These are phyloP conservation scores for Panagrolaimus sp. DNA, from an alignment of 1,140 invertebrate species.

Conservation along the genomic window DNA sequence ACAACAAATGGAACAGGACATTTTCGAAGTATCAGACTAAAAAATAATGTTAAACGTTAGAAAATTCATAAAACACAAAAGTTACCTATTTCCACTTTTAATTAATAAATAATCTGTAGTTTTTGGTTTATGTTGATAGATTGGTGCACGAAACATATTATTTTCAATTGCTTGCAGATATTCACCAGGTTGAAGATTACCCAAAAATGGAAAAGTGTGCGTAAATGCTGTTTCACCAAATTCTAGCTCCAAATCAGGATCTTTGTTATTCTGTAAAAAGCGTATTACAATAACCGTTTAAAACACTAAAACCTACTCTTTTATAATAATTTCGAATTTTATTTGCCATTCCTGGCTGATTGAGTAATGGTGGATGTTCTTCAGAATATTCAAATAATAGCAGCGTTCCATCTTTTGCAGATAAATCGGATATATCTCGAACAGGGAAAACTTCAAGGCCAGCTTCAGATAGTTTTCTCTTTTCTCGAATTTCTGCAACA, in stretches of 20 bases:
- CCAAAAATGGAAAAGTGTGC: constrained; percentile 92
- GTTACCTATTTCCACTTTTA: constrained; percentile 69
- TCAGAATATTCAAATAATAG: constrained; percentile 92
- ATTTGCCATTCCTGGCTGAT: constrained; percentile 85
- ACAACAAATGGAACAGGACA: constrained; percentile 81
- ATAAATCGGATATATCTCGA: constrained; percentile 88
- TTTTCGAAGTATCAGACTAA: constrained; percentile 80
- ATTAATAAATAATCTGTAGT: constrained; percentile 89
- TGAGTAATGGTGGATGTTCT: constrained; percentile 77
- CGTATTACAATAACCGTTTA: constrained; percentile 1
- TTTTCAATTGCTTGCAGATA: constrained; percentile 88
- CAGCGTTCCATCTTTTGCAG: constrained; percentile 86
- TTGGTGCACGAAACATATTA: constrained; percentile 91
- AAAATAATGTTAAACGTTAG: neutral
- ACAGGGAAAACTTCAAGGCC: constrained; percentile 99
- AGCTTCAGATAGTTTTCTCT: constrained; percentile 82
- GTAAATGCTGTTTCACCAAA: constrained; percentile 93
- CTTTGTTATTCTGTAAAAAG: constrained; percentile 64
- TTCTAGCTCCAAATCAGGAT: constrained; percentile 75
- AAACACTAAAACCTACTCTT: constrained; percentile 43
- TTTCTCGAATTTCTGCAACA: constrained; percentile 67
- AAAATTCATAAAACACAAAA: constrained; percentile 46
- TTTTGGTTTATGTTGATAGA: constrained; percentile 79
- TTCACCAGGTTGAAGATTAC: constrained; percentile 81
- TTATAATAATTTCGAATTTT: constrained; percentile 99